phyloP scores from a whole-genome alignment of 2,113 vertebrate species.

The Daubentonia madagascariensis region DNA sequence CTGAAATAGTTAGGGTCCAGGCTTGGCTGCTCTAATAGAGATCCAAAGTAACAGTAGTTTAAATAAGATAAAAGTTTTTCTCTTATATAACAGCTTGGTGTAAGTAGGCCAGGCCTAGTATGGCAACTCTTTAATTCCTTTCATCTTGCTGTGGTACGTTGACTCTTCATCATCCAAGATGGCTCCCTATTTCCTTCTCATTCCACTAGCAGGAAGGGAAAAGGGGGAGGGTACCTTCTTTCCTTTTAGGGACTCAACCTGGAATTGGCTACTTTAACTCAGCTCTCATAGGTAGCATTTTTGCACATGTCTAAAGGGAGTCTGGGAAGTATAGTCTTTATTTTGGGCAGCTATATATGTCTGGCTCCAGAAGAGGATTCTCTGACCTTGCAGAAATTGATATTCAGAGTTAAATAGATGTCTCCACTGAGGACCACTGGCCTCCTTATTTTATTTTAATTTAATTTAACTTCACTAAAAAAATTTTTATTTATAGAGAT shows the following conservation, averaged over 20 bases:
- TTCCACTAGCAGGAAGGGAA: neutral
- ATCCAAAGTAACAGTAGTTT: neutral
- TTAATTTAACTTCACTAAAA: too few relatives aligned
- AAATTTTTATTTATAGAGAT: too few relatives aligned
- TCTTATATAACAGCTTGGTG: neutral
- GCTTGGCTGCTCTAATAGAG: neutral
- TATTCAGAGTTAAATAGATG: neutral
- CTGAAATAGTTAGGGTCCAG: neutral
- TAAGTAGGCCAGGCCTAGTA: neutral
- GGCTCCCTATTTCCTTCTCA: neutral
- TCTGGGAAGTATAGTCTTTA: neutral
- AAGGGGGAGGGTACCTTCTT: neutral
- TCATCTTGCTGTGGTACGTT: neutral
- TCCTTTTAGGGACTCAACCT: neutral
- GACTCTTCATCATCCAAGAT: neutral
- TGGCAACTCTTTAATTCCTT: neutral
- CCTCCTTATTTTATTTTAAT: neutral
- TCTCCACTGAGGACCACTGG: neutral
- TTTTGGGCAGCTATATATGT: neutral
- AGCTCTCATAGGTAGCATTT: neutral
- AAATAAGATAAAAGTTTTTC: neutral
- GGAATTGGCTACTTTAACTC: neutral
- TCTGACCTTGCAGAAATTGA: neutral
- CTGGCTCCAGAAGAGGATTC: neutral
- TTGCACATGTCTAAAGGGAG: neutral